Evolutionary conservation across 2,797 vertebrate genomes (phyloP), one percentile per base, ranked within the genome.

Genomic region (Allobates femoralis): DNA sequence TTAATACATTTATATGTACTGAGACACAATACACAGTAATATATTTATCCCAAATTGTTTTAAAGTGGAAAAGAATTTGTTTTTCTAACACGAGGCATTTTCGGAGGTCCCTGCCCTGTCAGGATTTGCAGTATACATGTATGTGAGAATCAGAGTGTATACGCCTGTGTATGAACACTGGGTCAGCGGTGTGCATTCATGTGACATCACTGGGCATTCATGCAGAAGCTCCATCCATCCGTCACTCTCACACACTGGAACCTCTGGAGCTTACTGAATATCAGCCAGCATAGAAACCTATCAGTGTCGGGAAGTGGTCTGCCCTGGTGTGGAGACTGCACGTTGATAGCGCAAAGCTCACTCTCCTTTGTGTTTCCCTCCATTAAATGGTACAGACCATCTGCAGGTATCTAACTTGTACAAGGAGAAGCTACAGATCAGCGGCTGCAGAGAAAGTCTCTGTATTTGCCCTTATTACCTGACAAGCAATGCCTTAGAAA

Each of bases 201-300:
- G 79, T 78, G 85, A 69, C 73, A 86, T 86, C 58, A 23, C 51
- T 76, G 34, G 50, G 60, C 85, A 86, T 62, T 83, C 85, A 86
- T 86, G 85, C 74, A 64, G 69, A 86, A 86, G 80, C 58, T 78
- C 80, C 71, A 86, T 75, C 81, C 80, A 83, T 83, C 85, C 85
- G 34, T 86, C 85, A 77, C 28, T 73, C 34, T 76, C 69, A 69
- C 84, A 79, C 55, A 75, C 37, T 86, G 67, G 78, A 86, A 30
- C 41, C 41, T 86, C 55, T 86, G 34, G 81, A 74, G 78, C 78
- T 76, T 58, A 64, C 51, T 34, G n/a, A 74, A 37, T 75, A 74
- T 53, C 50, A 73, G 73, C 10, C 85, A 50, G 85, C 51, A 58
- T 78, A 77, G 30, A 53, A 51, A 84, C n/a, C 12, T 84, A 62